Conservation (phyloP, 2,888 invertebrate genomes). For the Lochmaea capreae region DNA sequence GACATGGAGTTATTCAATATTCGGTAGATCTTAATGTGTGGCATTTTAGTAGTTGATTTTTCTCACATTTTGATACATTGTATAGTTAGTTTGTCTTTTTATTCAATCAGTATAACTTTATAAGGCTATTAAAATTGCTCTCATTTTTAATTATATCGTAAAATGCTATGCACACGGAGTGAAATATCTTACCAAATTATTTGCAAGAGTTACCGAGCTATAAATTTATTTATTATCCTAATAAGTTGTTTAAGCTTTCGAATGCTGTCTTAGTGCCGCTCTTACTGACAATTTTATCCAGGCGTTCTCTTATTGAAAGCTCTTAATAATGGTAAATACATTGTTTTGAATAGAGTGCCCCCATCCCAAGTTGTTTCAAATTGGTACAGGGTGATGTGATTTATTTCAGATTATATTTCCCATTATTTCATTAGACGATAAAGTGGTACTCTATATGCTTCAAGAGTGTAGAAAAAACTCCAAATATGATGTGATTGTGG, state of each 20-base stretch:
- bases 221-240: not conserved
- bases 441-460: too few relatives aligned
- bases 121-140: constrained; percentile 11
- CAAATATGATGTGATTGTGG: too few relatives aligned
- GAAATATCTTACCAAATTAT: constrained; percentile 7
- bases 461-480: too few relatives aligned
- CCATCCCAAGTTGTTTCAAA: too few relatives aligned
- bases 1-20: constrained; percentile 13
- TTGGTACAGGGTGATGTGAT: too few relatives aligned
- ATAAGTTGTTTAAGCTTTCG: not conserved
- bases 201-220: not conserved
- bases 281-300: not conserved
- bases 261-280: not conserved
- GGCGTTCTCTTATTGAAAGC: not conserved
- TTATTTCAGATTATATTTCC: too few relatives aligned
- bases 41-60: constrained; percentile 35
- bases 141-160: constrained; percentile 10
- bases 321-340: not conserved
- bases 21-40: constrained; percentile 28
- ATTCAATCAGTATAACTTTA: constrained; percentile 32
- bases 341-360: too few relatives aligned
- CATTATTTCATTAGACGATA: too few relatives aligned
- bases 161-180: not conserved
- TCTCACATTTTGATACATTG: constrained; percentile 23
- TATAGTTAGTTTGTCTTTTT: constrained; percentile 21